Base-by-base conservation (phyloP, 2,113 vertebrate species). In the Psittacus erithacus region DNA sequence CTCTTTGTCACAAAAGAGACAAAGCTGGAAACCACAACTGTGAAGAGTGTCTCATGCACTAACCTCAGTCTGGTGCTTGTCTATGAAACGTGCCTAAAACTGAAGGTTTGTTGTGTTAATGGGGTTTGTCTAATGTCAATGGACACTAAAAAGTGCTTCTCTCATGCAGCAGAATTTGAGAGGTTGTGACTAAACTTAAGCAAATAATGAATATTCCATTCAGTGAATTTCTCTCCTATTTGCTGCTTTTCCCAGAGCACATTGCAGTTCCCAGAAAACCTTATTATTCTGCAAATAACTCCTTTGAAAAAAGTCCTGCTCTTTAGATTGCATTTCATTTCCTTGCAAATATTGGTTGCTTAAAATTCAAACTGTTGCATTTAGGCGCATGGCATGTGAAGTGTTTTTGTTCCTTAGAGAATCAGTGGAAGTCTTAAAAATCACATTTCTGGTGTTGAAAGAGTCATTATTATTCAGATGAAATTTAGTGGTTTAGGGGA, bases 221-320 rank as follows among this genome's bases (percentile, higher is more conserved):
- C 73, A 71, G 39, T 50, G 71, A 50, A 55, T 81, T 95, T 83
- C 29, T 82, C 41, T 70, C 33, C 67, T 55, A 13, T 78, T 90
- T 86, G 29, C 46, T 78, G n/a, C 27, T 82, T 95, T 95, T 94
- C 90, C 80, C 73, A 81, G 60, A 86, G 44, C 86, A 86, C 27
- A 68, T 2, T 86, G 64, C 33, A 81, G 50, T 84, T 94, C 69
- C 73, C 73, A 44, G 52, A 73, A 77, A 96, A 18, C 25, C 38
- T 94, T 95, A 94, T 94, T 96, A 94, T 96, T 90, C 82, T 88
- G 76, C 79, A 95, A 83, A 94, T 96, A 86, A 74, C 33, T 90
- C 24, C 33, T 86, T 88, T 82, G 90, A 94, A 96, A 96, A 90
- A 88, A 75, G 65, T 65, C 69, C 44, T 76, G 35, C 55, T 96